phyloP scores from a whole-genome alignment of 2,888 invertebrate genomes.

The Himalopsyche anomala region DNA sequence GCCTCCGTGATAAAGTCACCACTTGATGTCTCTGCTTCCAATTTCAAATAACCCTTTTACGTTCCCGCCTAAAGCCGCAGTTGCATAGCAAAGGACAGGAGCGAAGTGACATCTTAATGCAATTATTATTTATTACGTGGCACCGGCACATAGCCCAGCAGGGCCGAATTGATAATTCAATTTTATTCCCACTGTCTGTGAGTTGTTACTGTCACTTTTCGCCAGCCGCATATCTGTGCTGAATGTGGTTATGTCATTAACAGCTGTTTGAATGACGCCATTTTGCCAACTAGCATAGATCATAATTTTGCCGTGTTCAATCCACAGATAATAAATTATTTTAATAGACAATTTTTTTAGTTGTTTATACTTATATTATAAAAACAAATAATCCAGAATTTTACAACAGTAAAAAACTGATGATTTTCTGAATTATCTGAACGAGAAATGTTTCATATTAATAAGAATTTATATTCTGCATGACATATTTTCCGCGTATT shows the following conservation, averaged over 20 bases:
- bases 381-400: too few relatives aligned
- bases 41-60: constrained; percentile 28
- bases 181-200: constrained; percentile 43
- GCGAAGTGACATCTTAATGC: constrained; percentile 53
- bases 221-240: not conserved
- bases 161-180: constrained; percentile 47
- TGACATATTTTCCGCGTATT: too few relatives aligned
- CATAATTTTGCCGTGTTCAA: not conserved
- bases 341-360: too few relatives aligned
- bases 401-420: too few relatives aligned
- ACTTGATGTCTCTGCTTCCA: constrained; percentile 6
- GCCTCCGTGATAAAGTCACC: not conserved
- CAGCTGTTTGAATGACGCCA: constrained; percentile 18
- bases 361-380: too few relatives aligned
- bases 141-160: constrained; percentile 22
- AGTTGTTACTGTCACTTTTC: constrained; percentile 5
- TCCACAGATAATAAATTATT: too few relatives aligned
- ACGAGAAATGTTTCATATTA: too few relatives aligned
- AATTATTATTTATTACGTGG: constrained; percentile 49
- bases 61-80: not conserved
- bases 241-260: constrained; percentile 21
- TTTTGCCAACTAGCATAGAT: constrained; percentile 5
- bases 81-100: constrained; percentile 10
- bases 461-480: too few relatives aligned
- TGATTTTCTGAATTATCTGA: too few relatives aligned